Percentiles rank a stretch among this genome's conserved stretches.
phyloP scores from a whole-genome alignment of 2,888 invertebrate genomes.

The Apodemia duryi region DNA sequence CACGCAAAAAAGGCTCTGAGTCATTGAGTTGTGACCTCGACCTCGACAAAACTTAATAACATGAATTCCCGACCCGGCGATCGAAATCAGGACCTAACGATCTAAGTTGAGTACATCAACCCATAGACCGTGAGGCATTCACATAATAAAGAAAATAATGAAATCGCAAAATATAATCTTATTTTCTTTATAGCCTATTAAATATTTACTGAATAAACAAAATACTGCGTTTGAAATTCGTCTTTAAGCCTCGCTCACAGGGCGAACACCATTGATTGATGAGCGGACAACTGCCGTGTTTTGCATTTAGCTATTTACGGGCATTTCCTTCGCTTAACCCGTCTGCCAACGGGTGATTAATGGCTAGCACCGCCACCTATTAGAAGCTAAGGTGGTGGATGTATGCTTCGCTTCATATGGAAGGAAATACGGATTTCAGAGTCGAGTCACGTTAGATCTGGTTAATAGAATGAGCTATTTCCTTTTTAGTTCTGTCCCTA shows the following conservation, averaged over 20 bases:
- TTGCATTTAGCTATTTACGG: slow-evolving; percentile 78
- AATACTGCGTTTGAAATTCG: slow-evolving; percentile 14
- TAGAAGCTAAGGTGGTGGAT: slow-evolving; percentile 42
- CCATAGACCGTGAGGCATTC: too few species aligned
- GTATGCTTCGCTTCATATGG: slow-evolving; percentile 47
- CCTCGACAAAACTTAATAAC: too few species aligned
- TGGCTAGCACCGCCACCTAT: slow-evolving; percentile 56
- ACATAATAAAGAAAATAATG: too few species aligned
- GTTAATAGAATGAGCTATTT: slow-evolving; percentile 32
- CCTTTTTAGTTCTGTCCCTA: slow-evolving; percentile 26
- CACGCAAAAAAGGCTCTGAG: too few species aligned
- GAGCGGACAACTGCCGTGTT: slow-evolving; percentile 73
- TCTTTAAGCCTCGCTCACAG: slow-evolving; percentile 8
- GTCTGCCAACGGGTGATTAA: slow-evolving; percentile 66
- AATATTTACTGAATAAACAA: background rate
- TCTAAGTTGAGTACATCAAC: too few species aligned
- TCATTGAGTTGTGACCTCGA: too few species aligned
- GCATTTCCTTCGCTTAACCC: slow-evolving; percentile 75
- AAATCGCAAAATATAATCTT: background rate
- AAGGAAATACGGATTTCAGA: slow-evolving; percentile 40
- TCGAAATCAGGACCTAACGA: too few species aligned
- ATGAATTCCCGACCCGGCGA: too few species aligned
- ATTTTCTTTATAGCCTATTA: background rate
- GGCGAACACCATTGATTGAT: slow-evolving; percentile 61
- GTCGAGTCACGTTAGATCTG: slow-evolving; percentile 34